These are phyloP conservation scores for Caenorhabditis inopinata DNA, from an alignment of 1,140 invertebrate genomes.

Conservation along the genomic window DNA sequence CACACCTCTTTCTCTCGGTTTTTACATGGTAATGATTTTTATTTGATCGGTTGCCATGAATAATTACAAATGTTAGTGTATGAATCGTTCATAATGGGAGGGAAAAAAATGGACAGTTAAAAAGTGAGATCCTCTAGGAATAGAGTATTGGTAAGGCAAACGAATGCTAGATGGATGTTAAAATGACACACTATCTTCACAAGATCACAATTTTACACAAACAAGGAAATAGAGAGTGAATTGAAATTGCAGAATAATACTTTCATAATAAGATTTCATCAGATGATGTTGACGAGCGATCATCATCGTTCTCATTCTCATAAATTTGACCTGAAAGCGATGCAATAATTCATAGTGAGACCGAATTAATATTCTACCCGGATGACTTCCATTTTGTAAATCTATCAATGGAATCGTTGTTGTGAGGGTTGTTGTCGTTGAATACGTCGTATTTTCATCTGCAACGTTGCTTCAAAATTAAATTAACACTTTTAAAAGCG, in stretches of 20 bases:
- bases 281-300: slow-evolving; percentile 55
- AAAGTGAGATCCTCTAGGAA: slow-evolving; percentile 5
- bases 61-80: neutral
- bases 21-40: neutral
- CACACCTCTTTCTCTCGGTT: neutral
- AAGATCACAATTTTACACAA: slow-evolving; percentile 16
- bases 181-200: neutral
- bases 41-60: slow-evolving; percentile 18
- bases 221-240: neutral
- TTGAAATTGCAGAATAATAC: too few species aligned
- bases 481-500: neutral
- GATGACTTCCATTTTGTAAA: slow-evolving; percentile 48
- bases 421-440: slow-evolving; percentile 53
- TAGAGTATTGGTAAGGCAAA: neutral
- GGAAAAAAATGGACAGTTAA: neutral
- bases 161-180: slow-evolving; percentile 10
- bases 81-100: neutral
- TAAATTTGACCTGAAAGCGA: slow-evolving; percentile 51
- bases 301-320: slow-evolving; percentile 53
- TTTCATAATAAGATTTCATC: slow-evolving; percentile 57
- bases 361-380: neutral
- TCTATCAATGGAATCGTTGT: slow-evolving; percentile 57
- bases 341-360: neutral
- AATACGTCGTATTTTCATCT: slow-evolving; percentile 48
- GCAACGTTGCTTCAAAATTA: neutral